phyloP scores from a whole-genome alignment of 2,797 vertebrate species.

The Chelonia mydas region DNA sequence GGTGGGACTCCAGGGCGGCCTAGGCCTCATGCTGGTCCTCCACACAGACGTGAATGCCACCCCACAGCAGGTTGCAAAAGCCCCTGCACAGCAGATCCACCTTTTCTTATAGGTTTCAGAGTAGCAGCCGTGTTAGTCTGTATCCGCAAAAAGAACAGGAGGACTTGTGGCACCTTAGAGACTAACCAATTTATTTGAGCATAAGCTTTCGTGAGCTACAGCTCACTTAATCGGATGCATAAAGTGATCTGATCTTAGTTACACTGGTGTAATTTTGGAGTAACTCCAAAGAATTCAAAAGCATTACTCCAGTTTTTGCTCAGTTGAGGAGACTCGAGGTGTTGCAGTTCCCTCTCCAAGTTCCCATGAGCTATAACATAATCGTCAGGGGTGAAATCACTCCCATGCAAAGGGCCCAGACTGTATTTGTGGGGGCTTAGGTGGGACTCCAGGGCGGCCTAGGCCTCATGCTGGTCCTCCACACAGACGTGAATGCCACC shows the following conservation, averaged over 20 bases:
- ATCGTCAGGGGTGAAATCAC: neutral
- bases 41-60: neutral
- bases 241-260: neutral
- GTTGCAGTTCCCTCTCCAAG: neutral
- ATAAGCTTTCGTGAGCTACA: too few species aligned
- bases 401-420: neutral
- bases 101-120: too few species aligned
- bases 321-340: neutral
- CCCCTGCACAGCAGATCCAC: neutral
- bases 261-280: neutral
- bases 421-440: too few species aligned
- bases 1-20: too few species aligned
- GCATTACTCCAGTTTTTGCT: neutral
- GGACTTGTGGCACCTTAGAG: too few species aligned
- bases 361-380: neutral
- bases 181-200: too few species aligned
- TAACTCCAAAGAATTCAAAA: neutral
- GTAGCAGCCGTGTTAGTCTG: too few species aligned
- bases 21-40: too few species aligned
- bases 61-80: neutral
- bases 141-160: too few species aligned
- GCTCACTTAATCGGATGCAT: too few species aligned
- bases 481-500: neutral
- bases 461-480: too few species aligned
- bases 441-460: too few species aligned